Conservation (phyloP, 2,888 invertebrate genomes). For the Patella ulyssiponensis region DNA sequence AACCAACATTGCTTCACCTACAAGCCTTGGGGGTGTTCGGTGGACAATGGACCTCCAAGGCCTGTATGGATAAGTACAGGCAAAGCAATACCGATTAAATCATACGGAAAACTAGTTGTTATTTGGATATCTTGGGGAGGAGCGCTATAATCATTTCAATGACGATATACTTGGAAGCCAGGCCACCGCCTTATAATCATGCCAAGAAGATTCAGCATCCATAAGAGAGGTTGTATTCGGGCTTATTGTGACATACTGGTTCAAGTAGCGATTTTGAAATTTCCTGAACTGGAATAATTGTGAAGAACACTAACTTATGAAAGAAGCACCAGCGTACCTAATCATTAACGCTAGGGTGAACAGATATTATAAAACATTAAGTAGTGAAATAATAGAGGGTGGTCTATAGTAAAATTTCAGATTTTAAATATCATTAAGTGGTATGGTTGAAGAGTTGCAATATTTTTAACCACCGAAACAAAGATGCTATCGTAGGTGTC, state of each 20-base stretch:
- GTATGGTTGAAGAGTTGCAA: too few species aligned
- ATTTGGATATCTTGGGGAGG: not conserved
- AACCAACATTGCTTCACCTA: not conserved
- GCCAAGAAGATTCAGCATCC: not conserved
- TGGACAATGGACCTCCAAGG: not conserved
- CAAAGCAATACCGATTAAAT: slow-evolving; percentile 1
- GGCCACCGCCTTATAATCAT: not conserved
- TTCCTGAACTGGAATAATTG: not conserved
- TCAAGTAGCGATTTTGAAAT: not conserved
- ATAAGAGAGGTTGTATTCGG: not conserved
- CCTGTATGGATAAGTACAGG: not conserved
- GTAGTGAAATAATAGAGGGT: too few species aligned
- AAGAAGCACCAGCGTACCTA: not conserved
- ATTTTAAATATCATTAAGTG: too few species aligned
- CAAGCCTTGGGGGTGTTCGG: not conserved
- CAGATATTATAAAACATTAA: too few species aligned
- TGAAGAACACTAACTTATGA: not conserved
- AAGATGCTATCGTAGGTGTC: too few species aligned
- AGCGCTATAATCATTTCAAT: not conserved
- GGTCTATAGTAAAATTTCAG: too few species aligned
- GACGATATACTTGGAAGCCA: too few species aligned
- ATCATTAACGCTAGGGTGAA: too few species aligned
- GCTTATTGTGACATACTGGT: not conserved
- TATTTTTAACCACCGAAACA: too few species aligned
- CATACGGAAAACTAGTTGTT: not conserved